These are phyloP conservation scores for Sphaeridia pumilis DNA, from an alignment of 2,888 invertebrate genomes.

Conservation along the genomic window DNA sequence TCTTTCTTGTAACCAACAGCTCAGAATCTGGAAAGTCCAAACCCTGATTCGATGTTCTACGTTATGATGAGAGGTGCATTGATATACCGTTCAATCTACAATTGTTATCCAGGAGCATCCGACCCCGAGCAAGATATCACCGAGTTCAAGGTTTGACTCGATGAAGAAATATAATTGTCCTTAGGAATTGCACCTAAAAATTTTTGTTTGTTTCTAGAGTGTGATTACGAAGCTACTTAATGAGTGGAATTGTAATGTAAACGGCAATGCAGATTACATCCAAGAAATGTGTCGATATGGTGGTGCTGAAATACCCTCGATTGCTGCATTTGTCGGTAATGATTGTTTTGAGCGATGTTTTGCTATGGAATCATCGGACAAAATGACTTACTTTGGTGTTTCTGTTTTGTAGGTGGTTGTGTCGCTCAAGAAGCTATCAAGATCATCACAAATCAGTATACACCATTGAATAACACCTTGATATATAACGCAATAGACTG, in stretches of 20 bases:
- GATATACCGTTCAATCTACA: slow-evolving; percentile 75
- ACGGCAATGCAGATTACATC: slow-evolving; percentile 78
- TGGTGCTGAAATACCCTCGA: slow-evolving; percentile 84
- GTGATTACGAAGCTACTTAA: slow-evolving; percentile 52
- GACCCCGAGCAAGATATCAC: slow-evolving; percentile 79
- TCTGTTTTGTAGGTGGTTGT: slow-evolving; percentile 59
- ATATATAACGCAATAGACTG: slow-evolving; percentile 89
- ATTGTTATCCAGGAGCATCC: slow-evolving; percentile 77
- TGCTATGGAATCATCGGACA: not conserved
- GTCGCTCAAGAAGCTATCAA: slow-evolving; percentile 95
- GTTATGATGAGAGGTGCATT: slow-evolving; percentile 82
- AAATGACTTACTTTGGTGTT: not conserved
- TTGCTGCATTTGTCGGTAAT: slow-evolving; percentile 73
- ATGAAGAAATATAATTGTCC: not conserved
- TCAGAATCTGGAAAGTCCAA: slow-evolving; percentile 65
- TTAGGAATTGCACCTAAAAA: not conserved
- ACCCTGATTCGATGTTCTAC: slow-evolving; percentile 78
- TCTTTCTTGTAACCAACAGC: slow-evolving; percentile 41
- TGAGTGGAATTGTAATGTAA: slow-evolving; percentile 65
- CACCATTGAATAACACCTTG: slow-evolving; percentile 88
- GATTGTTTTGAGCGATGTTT: not conserved
- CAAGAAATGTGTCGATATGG: slow-evolving; percentile 94
- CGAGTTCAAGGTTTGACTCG: slow-evolving; percentile 56
- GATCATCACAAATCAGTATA: slow-evolving; percentile 87
- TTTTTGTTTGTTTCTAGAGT: not conserved